These are phyloP conservation scores for Taeniopygia guttata DNA, from an alignment of 2,797 vertebrate genomes.

Conservation along the genomic window DNA sequence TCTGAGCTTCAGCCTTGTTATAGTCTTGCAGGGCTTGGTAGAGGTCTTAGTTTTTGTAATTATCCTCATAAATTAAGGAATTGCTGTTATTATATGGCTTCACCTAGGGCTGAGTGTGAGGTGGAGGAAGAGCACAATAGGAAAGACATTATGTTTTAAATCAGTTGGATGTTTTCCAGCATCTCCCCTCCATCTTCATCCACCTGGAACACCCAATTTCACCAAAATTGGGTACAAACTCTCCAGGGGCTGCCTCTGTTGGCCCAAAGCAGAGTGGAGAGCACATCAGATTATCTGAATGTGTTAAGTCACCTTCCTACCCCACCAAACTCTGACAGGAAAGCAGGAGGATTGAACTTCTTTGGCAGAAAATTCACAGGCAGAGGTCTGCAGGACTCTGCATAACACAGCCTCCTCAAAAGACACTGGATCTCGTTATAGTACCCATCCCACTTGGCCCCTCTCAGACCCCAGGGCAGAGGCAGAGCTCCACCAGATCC, in stretches of 20 bases:
- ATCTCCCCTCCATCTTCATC: not conserved
- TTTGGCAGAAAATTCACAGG: not conserved
- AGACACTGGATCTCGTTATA: rapidly evolving
- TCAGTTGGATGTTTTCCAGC: not conserved
- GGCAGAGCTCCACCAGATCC: not conserved
- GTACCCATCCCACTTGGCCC: no score
- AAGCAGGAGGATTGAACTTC: not conserved
- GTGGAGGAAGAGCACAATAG: not conserved
- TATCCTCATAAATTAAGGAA: not conserved
- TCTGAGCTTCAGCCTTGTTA: not conserved
- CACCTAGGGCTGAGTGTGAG: not conserved
- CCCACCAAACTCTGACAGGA: not conserved
- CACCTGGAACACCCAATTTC: not conserved
- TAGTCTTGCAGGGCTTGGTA: not conserved
- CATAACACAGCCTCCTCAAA: not conserved
- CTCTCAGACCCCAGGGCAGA: not conserved
- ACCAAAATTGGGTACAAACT: not conserved
- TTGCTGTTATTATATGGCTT: not conserved
- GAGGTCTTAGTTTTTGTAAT: not conserved
- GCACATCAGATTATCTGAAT: rapidly evolving
- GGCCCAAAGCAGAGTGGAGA: not conserved
- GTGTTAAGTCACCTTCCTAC: not conserved
- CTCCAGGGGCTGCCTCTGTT: not conserved
- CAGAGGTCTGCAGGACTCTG: not conserved
- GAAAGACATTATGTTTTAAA: not conserved